These are phyloP conservation scores for Chrysomallon squamiferum DNA, from an alignment of 1,140 invertebrate genomes.

Conservation along the genomic window DNA sequence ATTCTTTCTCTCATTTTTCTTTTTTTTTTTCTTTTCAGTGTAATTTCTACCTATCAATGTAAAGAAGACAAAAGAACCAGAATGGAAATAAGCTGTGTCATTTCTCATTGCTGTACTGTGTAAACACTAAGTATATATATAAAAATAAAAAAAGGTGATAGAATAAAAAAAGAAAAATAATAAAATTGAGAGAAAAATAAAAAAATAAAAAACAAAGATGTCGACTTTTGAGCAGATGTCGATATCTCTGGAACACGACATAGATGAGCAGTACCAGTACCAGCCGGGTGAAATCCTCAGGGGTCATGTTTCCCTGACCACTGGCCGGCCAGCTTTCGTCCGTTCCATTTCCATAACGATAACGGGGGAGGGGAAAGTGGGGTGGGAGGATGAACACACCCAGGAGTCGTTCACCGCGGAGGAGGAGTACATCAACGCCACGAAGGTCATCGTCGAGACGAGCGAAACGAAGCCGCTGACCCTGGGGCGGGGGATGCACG, in stretches of 20 bases:
- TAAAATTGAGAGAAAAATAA: no score
- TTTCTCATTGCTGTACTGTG: no score
- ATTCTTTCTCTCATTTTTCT: no score
- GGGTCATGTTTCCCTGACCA: constrained; percentile 39
- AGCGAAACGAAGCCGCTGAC: constrained; percentile 17
- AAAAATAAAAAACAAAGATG: no score
- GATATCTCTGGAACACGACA: constrained; percentile 59
- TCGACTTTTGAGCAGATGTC: constrained; percentile 36
- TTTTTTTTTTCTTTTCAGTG: no score
- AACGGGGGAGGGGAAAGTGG: constrained; percentile 49
- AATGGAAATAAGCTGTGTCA: no score
- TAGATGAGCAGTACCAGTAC: constrained; percentile 63
- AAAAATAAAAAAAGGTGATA: no score
- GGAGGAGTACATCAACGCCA: constrained; percentile 57
- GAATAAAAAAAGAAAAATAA: no score
- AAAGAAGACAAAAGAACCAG: no score
- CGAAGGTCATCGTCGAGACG: constrained; percentile 33
- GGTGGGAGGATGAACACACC: constrained; percentile 49
- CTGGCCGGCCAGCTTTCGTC: constrained; percentile 26
- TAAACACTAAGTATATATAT: no score
- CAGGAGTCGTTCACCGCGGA: constrained; percentile 30
- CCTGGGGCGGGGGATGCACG: constrained; percentile 39
- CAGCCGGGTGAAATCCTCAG: constrained; percentile 58
- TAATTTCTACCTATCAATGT: no score
- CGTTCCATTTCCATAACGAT: constrained; percentile 38